Evolutionary conservation across 2,888 invertebrate genomes (phyloP).

Genomic region (Euplexia lucipara): DNA sequence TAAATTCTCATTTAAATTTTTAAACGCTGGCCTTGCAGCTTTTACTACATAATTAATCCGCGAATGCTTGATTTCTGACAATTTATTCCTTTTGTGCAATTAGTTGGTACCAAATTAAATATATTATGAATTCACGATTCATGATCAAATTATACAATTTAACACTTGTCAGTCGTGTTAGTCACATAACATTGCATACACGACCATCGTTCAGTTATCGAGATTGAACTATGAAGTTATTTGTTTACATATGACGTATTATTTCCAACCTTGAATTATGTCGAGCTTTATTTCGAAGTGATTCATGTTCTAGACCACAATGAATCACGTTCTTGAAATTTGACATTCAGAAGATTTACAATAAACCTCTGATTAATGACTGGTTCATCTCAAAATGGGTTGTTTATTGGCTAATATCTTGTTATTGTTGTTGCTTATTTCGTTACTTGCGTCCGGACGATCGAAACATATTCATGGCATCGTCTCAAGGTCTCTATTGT

Average conservation of each 20-base stretch:
- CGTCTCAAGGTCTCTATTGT: constrained; percentile 80
- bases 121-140: constrained; percentile 17
- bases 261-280: constrained; percentile 51
- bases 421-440: constrained; percentile 68
- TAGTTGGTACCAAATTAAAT: constrained; percentile 9
- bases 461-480: constrained; percentile 74
- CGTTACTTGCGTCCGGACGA: constrained; percentile 68
- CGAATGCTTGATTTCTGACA: constrained; percentile 27
- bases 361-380: constrained; percentile 77
- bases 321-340: constrained; percentile 70
- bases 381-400: constrained; percentile 68
- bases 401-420: constrained; percentile 72
- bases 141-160: constrained; percentile 17
- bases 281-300: constrained; percentile 52
- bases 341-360: constrained; percentile 72
- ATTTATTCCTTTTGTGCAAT: constrained; percentile 19
- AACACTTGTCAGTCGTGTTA: constrained; percentile 11
- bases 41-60: constrained; percentile 62
- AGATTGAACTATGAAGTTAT: constrained; percentile 28
- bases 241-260: constrained; percentile 46
- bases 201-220: constrained; percentile 17
- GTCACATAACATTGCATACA: constrained; percentile 18
- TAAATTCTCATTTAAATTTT: constrained; percentile 72
- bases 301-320: constrained; percentile 56
- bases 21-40: constrained; percentile 67